Evolutionary conservation across 1,140 invertebrate genomes (phyloP).

Genomic region (Caenorhabditis latens): DNA sequence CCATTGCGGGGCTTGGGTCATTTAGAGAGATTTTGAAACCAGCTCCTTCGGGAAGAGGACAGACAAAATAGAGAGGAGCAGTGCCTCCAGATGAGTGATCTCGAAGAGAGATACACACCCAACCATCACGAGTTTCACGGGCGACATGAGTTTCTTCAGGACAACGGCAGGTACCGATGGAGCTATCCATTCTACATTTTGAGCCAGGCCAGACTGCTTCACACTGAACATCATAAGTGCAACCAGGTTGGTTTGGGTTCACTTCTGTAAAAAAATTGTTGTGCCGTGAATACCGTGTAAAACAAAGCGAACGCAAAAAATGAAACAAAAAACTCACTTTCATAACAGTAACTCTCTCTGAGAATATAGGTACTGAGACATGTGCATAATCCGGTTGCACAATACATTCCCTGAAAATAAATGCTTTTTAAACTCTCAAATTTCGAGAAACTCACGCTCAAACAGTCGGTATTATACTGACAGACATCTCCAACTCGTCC

Average conservation of each 20-base stretch:
- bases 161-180: slow-evolving; percentile 65
- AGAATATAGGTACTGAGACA: slow-evolving; percentile 66
- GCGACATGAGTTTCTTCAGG: slow-evolving; percentile 66
- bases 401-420: slow-evolving; percentile 66
- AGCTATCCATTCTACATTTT: slow-evolving; percentile 64
- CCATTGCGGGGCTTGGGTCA: slow-evolving; percentile 60
- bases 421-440: not conserved
- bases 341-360: slow-evolving; percentile 66
- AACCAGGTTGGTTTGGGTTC: slow-evolving; percentile 67
- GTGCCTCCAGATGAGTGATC: slow-evolving; percentile 61
- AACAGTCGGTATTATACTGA: slow-evolving; percentile 66
- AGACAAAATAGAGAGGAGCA: slow-evolving; percentile 63
- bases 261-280: slow-evolving; percentile 56
- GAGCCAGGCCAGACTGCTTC: slow-evolving; percentile 66
- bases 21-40: slow-evolving; percentile 66
- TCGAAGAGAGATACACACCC: slow-evolving; percentile 64
- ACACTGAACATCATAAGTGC: slow-evolving; percentile 66
- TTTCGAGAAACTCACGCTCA: slow-evolving; percentile 52
- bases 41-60: slow-evolving; percentile 67
- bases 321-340: slow-evolving; percentile 55
- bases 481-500: slow-evolving; percentile 66
- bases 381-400: slow-evolving; percentile 61
- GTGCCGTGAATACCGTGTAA: no score
- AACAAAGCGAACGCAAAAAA: not conserved
- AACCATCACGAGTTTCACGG: slow-evolving; percentile 66